Conservation (phyloP, 2,113 vertebrate species). For the Oryctolagus cuniculus region mOryCun1.1 NC_091432.1:44489501-44490000, state of each 20-base stretch:
- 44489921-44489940: background rate
- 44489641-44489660: background rate
- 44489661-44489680: background rate
- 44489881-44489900: background rate
- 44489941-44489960: background rate
- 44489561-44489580: slow-evolving; percentile 45
- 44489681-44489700: background rate
- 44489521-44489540: background rate
- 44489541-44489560: background rate
- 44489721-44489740: background rate
- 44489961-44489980: slow-evolving; percentile 19
- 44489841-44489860: background rate
- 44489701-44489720: slow-evolving; percentile 10
- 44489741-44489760: background rate
- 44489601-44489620: slow-evolving; percentile 7
- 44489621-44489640: background rate
- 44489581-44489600: slow-evolving; percentile 3
- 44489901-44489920: background rate
- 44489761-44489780: background rate
- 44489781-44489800: background rate
- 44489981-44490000: background rate
- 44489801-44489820: background rate
- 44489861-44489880: background rate
- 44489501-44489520: background rate
- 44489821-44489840: background rate